Percentiles rank a stretch among this genome's conserved stretches.
phyloP scores from a whole-genome alignment of 2,113 vertebrate genomes.

The Nannospalax galili region DNA sequence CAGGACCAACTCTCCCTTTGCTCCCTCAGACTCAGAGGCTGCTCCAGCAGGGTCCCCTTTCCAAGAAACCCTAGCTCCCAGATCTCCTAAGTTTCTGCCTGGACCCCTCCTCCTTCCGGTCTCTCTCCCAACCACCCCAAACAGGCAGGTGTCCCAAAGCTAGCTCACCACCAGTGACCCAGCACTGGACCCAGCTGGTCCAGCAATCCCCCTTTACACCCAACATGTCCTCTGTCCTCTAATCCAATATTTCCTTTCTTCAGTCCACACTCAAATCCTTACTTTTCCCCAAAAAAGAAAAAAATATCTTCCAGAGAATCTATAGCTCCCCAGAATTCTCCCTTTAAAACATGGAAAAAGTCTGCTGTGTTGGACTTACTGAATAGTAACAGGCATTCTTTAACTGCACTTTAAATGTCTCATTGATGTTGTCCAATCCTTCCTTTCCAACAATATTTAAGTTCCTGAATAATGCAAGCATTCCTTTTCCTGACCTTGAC shows the following conservation, averaged over 20 bases:
- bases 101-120: background rate
- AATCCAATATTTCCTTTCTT: background rate
- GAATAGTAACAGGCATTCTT: slow-evolving; percentile 44
- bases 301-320: background rate
- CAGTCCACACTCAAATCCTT: background rate
- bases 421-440: background rate
- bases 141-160: background rate
- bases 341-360: background rate
- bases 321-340: background rate
- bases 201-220: background rate
- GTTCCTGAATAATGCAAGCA: background rate
- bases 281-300: slow-evolving; percentile 6
- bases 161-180: background rate
- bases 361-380: slow-evolving; percentile 1
- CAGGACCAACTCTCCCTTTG: background rate
- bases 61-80: background rate
- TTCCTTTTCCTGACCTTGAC: background rate
- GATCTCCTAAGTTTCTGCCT: background rate
- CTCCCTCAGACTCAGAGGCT: too few relatives aligned
- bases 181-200: background rate
- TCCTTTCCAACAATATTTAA: background rate
- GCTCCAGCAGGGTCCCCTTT: background rate
- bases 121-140: background rate
- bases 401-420: slow-evolving; percentile 46
- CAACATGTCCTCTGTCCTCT: accelerated